These are phyloP conservation scores for Leptopilina drosophilae DNA, from an alignment of 2,888 invertebrate species.

Conservation along the genomic window DNA sequence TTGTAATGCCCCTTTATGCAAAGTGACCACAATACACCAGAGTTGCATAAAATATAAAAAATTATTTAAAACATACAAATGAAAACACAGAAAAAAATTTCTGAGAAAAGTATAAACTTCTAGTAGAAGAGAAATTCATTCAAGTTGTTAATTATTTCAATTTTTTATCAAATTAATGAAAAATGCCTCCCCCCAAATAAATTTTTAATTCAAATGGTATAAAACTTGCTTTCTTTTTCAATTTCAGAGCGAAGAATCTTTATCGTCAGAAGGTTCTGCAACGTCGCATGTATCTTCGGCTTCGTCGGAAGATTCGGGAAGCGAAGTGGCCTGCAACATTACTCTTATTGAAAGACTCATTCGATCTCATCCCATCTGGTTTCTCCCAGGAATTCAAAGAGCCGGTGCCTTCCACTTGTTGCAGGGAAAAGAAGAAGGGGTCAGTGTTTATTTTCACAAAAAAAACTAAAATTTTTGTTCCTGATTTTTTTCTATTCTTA, in stretches of 20 bases:
- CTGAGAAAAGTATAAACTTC: no score
- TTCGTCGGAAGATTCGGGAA: conserved; percentile 79
- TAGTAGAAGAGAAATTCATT: no score
- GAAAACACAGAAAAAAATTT: no score
- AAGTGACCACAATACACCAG: no score
- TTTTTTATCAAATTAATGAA: no score
- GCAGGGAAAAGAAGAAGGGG: conserved; percentile 95
- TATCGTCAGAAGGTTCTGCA: conserved; percentile 82
- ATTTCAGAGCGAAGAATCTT: conserved; percentile 82
- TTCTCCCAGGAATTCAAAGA: conserved; percentile 93
- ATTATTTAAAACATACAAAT: no score
- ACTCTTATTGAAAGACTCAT: conserved; percentile 91
- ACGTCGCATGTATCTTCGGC: conserved; percentile 74
- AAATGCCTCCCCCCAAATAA: no score
- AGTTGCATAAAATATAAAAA: no score
- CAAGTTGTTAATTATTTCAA: no score
- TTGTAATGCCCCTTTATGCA: no score
- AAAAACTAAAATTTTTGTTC: not conserved
- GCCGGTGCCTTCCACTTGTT: conserved; percentile 95
- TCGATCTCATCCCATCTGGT: conserved; percentile 97
- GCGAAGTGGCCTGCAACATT: conserved; percentile 89
- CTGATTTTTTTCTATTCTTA: no score
- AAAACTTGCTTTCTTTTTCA: conserved; percentile 7
- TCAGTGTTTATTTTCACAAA: conserved; percentile 76
- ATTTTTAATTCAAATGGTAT: no score